Base-by-base conservation (phyloP, 2,113 vertebrate genomes). In the Lepisosteus osseus region DNA sequence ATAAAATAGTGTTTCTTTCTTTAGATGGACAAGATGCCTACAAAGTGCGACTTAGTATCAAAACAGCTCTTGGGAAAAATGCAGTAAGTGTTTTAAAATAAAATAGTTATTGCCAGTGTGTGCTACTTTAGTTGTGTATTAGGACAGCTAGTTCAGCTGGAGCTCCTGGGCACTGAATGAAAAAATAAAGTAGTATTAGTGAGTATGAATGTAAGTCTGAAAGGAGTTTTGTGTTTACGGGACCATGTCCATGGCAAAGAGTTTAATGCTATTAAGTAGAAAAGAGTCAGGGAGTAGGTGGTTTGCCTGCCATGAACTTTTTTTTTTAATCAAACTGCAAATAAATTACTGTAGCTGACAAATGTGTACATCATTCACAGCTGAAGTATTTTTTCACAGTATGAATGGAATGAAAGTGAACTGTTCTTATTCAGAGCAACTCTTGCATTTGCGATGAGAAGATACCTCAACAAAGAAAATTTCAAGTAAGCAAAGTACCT, bases 21-120 rank as follows among this genome's bases (percentile, higher is more conserved):
- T n/a, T 43, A 97, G 95, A 73, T 83, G 85, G 79, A 78, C 77
- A 90, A 74, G 80, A 93, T 72, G 94, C 91, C 77, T 93, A 92
- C 87, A 94, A 95, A 90, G 96, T 99, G 64, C 92, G 95, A 73
- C 85, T 99, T 80, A 99, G 95, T 86, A 91, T 98, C 85, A 93
- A 85, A 85, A 91, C 86, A 57, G 95, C 94, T 77, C 89, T 97
- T 78, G 95, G 94, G 84, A 80, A 93, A 29, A 54, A 95, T 17
- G 95, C 97, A 71, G 97, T 99, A 93, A 80, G 96, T 93, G 42
- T 72, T 82, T 75, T 11, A 5, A 11, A 3, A 54, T 42, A 47
- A 29, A 29, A 29, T 29, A 29, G 29, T 29, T 29, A 29, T 29
- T 29, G 12, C 3, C 3, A 59, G 5, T 59, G 12, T 15, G 15